Percentiles rank a stretch among this genome's conserved stretches.
phyloP scores from a whole-genome alignment of 2,888 invertebrate species.

The Auanema sp. region DNA sequence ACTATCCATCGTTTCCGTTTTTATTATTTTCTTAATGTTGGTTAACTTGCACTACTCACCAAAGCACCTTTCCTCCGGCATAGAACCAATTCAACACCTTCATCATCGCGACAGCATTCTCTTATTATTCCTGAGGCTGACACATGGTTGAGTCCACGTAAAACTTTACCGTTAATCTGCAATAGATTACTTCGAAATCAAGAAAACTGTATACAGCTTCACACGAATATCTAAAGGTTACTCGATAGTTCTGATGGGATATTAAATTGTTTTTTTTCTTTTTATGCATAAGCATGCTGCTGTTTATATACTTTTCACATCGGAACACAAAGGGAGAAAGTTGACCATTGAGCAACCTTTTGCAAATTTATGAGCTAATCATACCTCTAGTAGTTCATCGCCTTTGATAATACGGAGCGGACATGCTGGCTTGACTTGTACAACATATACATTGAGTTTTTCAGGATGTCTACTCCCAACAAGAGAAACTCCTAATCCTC shows the following conservation, averaged over 20 bases:
- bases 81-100: slow-evolving; percentile 47
- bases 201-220: not conserved
- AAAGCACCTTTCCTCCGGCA: slow-evolving; percentile 35
- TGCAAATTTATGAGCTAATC: too few species aligned
- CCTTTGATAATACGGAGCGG: slow-evolving; percentile 79
- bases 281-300: too few species aligned
- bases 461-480: slow-evolving; percentile 76
- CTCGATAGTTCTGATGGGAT: too few species aligned
- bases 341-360: too few species aligned
- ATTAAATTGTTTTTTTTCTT: too few species aligned
- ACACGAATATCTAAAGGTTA: too few species aligned
- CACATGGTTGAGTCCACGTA: slow-evolving; percentile 90
- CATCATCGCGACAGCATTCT: slow-evolving; percentile 56
- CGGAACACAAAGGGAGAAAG: too few species aligned
- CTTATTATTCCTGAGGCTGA: slow-evolving; percentile 95
- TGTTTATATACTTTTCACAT: too few species aligned
- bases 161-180: slow-evolving; percentile 89
- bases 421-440: slow-evolving; percentile 88
- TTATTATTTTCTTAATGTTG: too few species aligned
- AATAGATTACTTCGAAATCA: slow-evolving; percentile 1
- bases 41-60: slow-evolving; percentile 21
- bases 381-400: slow-evolving; percentile 90
- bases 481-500: slow-evolving; percentile 84
- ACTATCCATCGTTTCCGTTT: too few species aligned
- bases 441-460: slow-evolving; percentile 81